phyloP scores from a whole-genome alignment of 2,113 vertebrate species.

The Gallinago media region DNA sequence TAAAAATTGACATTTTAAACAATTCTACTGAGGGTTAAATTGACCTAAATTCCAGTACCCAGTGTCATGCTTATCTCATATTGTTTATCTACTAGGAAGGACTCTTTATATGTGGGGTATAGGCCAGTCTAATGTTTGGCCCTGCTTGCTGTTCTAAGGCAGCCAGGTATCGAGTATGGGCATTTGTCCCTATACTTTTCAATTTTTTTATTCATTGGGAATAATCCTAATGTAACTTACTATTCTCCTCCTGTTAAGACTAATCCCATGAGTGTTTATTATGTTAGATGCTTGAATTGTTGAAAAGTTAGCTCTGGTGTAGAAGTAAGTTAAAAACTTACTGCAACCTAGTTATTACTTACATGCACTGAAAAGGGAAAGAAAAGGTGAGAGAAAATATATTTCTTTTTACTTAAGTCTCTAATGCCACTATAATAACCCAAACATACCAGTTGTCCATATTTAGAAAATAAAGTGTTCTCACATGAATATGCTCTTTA shows the following conservation, averaged over 20 bases:
- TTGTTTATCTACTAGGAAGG: not conserved
- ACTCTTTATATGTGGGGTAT: not conserved
- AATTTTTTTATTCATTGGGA: not conserved
- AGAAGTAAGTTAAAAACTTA: not conserved
- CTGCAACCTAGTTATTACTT: not conserved
- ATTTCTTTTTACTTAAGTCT: not conserved
- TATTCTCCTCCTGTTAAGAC: not conserved
- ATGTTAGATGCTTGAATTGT: not conserved
- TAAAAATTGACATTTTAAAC: not conserved
- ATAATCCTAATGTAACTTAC: not conserved
- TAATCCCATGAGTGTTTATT: not conserved
- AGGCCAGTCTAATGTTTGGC: not conserved
- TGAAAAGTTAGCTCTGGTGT: not conserved
- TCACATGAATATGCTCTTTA: constrained; percentile 32
- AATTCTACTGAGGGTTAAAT: not conserved
- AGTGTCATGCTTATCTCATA: not conserved
- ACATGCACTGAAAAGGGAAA: not conserved
- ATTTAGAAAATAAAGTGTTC: constrained; percentile 1
- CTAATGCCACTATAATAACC: not conserved
- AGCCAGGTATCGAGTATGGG: not conserved
- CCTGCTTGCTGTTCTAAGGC: not conserved
- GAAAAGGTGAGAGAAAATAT: not conserved
- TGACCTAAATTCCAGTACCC: not conserved
- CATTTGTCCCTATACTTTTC: not conserved
- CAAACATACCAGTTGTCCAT: not conserved